Evolutionary conservation across 2,113 vertebrate species (phyloP).

Genomic region (Nanorana parkeri): DNA sequence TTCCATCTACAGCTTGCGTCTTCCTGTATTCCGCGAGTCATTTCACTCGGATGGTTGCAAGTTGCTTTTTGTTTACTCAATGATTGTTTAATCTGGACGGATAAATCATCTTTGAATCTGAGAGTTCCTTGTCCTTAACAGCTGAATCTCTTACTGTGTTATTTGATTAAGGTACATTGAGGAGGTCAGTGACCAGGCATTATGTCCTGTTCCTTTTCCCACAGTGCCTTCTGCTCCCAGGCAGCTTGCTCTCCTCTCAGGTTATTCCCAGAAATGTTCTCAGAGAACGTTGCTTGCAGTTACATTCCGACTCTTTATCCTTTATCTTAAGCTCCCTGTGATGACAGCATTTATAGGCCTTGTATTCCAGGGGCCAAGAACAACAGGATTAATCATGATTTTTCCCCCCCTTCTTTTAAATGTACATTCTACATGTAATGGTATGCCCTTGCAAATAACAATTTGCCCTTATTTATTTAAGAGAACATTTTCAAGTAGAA

Average conservation of each 20-base stretch:
- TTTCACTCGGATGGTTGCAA: constrained; percentile 1
- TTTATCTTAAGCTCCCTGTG: constrained; percentile 68
- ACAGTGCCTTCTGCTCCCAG: constrained; percentile 71
- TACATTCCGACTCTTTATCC: constrained; percentile 75
- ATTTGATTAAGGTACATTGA: constrained; percentile 70
- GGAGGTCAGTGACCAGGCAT: constrained; percentile 76
- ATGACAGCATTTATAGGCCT: constrained; percentile 75
- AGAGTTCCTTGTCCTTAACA: constrained; percentile 57
- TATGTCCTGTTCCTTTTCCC: constrained; percentile 75
- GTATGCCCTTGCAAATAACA: background rate
- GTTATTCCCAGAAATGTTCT: constrained; percentile 78
- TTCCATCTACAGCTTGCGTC: background rate
- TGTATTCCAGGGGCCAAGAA: constrained; percentile 71
- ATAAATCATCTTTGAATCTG: constrained; percentile 65
- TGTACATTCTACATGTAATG: constrained; percentile 14
- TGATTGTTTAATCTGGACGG: constrained; percentile 61
- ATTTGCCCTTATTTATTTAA: constrained; percentile 1
- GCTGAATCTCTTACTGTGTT: constrained; percentile 58
- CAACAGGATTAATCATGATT: constrained; percentile 70
- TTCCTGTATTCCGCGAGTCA: constrained; percentile 27
- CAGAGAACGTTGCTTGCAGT: constrained; percentile 72
- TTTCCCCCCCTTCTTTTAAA: background rate
- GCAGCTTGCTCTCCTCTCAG: constrained; percentile 73
- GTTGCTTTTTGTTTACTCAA: constrained; percentile 45
- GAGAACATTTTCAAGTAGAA: background rate